A percentile compares a stretch with the other conserved stretches of the same genome.
phyloP scores from a whole-genome alignment of 2,888 invertebrate genomes.

The Sarcophaga caerulescens region DNA sequence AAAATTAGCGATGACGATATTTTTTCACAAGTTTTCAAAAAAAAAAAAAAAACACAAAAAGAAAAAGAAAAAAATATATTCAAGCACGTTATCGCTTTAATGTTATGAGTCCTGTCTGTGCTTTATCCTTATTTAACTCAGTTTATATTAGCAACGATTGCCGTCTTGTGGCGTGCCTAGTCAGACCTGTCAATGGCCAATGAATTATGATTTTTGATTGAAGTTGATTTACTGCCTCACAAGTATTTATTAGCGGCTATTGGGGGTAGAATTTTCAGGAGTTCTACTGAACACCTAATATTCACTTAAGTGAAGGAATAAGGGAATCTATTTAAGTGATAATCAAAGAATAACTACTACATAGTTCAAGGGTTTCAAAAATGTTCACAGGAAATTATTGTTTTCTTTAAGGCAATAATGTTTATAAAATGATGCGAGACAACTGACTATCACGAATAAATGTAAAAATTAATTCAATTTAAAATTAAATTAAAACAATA shows the following conservation, averaged over 20 bases:
- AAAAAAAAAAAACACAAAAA: background rate
- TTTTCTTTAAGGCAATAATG: too few relatives aligned
- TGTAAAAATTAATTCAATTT: too few relatives aligned
- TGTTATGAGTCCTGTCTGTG: constrained; percentile 19
- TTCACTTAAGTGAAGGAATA: too few relatives aligned
- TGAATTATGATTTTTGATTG: constrained; percentile 81
- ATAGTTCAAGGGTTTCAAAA: too few relatives aligned
- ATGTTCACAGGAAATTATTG: too few relatives aligned
- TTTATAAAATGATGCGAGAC: too few relatives aligned
- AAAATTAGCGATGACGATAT: constrained; percentile 65
- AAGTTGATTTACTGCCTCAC: constrained; percentile 79
- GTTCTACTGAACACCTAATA: too few relatives aligned
- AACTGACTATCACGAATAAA: too few relatives aligned
- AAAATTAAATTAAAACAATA: too few relatives aligned
- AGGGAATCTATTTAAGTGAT: too few relatives aligned
- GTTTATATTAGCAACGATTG: constrained; percentile 2
- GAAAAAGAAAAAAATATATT: background rate
- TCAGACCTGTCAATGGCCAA: constrained; percentile 64
- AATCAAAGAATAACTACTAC: too few relatives aligned
- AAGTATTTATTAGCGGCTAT: constrained; percentile 78
- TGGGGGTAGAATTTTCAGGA: background rate
- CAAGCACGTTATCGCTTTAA: constrained; percentile 21
- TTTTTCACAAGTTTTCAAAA: background rate
- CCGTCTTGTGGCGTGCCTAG: constrained; percentile 26
- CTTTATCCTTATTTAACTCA: constrained; percentile 40